Conservation (phyloP, 2,797 vertebrate species). For the Aldrovandia affinis region DNA sequence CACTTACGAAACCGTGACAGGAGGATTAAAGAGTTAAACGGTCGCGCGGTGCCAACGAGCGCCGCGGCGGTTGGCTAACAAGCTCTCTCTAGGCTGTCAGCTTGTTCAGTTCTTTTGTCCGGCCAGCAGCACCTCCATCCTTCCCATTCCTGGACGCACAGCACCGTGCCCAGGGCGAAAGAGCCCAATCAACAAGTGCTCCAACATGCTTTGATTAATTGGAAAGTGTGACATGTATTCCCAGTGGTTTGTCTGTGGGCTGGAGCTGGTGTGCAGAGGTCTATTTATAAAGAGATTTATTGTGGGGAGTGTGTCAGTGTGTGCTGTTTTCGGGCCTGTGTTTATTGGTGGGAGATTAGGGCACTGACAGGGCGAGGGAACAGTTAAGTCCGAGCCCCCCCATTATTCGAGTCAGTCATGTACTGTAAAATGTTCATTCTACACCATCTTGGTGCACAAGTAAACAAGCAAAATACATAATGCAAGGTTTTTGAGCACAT, state of each 20-base stretch:
- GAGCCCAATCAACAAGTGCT: neutral
- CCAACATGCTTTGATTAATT: neutral
- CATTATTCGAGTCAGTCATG: slow-evolving; percentile 39
- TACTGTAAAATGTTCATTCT: slow-evolving; percentile 27
- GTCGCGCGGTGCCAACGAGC: neutral
- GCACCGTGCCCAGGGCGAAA: neutral
- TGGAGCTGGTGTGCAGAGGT: slow-evolving; percentile 18
- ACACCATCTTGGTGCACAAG: neutral
- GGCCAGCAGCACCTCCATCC: slow-evolving; percentile 37
- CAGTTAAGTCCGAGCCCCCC: slow-evolving; percentile 38
- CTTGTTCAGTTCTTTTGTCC: slow-evolving; percentile 15
- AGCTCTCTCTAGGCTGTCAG: slow-evolving; percentile 41
- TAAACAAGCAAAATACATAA: too few species aligned
- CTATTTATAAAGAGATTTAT: slow-evolving; percentile 30
- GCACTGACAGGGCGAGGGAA: slow-evolving; percentile 32
- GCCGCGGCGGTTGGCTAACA: slow-evolving; percentile 35
- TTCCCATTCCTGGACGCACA: slow-evolving; percentile 37
- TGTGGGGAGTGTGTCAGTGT: slow-evolving; percentile 4
- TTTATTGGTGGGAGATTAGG: slow-evolving; percentile 30
- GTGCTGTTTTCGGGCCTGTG: slow-evolving; percentile 16
- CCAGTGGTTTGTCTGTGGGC: neutral
- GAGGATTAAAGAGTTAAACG: neutral
- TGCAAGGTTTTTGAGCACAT: too few species aligned
- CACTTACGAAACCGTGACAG: neutral
- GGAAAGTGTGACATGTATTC: slow-evolving; percentile 8